These are phyloP conservation scores for Podargus strigoides DNA, from an alignment of 2,797 vertebrate genomes.

Conservation along the genomic window DNA sequence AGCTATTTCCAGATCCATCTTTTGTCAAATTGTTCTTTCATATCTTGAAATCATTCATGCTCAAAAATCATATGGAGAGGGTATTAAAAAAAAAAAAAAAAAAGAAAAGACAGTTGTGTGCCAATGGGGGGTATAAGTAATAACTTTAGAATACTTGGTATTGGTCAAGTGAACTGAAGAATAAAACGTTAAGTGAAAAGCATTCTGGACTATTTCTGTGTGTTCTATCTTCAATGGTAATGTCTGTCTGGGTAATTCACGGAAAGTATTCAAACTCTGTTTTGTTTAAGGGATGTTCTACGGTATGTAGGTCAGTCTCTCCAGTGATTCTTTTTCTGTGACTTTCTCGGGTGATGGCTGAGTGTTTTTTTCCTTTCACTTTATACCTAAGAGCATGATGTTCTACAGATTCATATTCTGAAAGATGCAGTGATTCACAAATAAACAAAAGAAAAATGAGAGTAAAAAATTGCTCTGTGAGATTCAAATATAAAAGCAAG, in stretches of 20 bases:
- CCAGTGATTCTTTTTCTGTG: not conserved
- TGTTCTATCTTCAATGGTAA: not conserved
- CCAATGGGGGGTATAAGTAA: not conserved
- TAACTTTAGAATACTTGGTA: not conserved
- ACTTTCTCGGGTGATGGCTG: not conserved
- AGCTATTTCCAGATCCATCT: not conserved
- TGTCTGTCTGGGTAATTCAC: not conserved
- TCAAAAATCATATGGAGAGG: not conserved
- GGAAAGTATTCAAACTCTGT: not conserved
- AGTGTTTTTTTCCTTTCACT: not conserved
- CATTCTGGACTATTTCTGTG: not conserved
- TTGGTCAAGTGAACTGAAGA: not conserved
- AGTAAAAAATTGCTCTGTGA: not conserved
- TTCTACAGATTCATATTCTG: not conserved
- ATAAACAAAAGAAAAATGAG: not conserved
- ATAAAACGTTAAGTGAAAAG: not conserved
- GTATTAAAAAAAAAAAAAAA: not conserved
- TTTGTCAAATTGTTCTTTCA: not conserved
- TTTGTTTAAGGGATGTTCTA: not conserved
- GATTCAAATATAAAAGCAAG: constrained; percentile 1
- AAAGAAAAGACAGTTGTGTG: not conserved
- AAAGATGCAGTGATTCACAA: constrained; percentile 43
- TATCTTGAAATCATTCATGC: not conserved
- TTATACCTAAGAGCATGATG: not conserved
- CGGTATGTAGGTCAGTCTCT: not conserved